These are phyloP conservation scores for Platygyra sinensis DNA, from an alignment of 64 coral and sea anemone species.

Conservation along the genomic window DNA sequence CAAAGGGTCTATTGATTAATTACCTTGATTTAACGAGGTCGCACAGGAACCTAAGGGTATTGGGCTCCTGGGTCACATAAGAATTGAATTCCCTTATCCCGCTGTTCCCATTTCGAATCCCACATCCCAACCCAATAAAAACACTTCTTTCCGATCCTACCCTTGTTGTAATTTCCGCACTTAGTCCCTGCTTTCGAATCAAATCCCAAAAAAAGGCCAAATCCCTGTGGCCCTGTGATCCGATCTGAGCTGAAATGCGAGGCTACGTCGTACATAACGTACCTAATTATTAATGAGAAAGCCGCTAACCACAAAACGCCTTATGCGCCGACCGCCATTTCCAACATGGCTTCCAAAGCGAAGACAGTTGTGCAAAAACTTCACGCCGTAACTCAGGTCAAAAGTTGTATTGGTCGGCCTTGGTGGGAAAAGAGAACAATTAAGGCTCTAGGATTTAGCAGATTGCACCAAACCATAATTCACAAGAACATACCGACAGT, in stretches of 20 bases:
- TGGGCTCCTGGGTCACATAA: too few relatives aligned
- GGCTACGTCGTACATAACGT: neutral
- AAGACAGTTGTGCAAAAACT: constrained; percentile 68
- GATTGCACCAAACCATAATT: constrained; percentile 87
- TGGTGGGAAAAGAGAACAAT: constrained; percentile 98
- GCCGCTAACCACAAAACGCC: neutral
- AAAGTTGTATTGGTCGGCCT: constrained; percentile 85
- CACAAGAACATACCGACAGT: constrained; percentile 90
- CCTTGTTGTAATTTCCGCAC: too few relatives aligned
- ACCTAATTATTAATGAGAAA: neutral
- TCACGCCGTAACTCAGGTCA: constrained; percentile 85
- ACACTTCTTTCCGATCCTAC: too few relatives aligned
- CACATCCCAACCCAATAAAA: too few relatives aligned
- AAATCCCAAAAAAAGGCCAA: too few relatives aligned
- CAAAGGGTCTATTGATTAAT: too few relatives aligned
- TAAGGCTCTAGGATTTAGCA: constrained; percentile 90
- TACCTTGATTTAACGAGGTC: too few relatives aligned
- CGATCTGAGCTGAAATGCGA: neutral
- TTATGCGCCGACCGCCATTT: neutral
- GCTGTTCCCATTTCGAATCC: too few relatives aligned
- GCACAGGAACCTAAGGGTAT: too few relatives aligned
- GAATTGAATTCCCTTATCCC: too few relatives aligned
- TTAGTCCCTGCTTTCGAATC: too few relatives aligned
- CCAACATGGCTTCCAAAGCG: constrained; percentile 78
- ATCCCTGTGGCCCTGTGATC: too few relatives aligned